Base-by-base conservation (phyloP, 2,888 invertebrate species). In the Xestia xanthographa region DNA sequence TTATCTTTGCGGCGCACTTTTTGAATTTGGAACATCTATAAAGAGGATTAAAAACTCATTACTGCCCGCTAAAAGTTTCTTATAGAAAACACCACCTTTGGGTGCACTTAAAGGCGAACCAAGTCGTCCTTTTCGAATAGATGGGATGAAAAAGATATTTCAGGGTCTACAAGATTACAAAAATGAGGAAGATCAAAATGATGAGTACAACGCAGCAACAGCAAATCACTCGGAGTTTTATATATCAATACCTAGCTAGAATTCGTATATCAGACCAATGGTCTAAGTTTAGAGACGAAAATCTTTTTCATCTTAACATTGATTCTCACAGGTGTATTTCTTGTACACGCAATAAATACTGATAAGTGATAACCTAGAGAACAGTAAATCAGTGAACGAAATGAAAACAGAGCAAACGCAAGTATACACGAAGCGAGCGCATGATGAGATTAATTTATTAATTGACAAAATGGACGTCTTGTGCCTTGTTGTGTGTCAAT, bases 381-480 rank as follows among this genome's bases (percentile, higher is more conserved):
- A 73, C 74, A 75, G 67, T 48, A 58, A 77, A 80, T 83, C 83
- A 56, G 56, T 66, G 26, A 80, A 66, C 60, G 26, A 26, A 50
- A 70, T 65, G 56, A 66, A 67, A 38, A 79, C 70, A 65, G 70
- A 63, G 58, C 67, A 62, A 34, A 63, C 67, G 65, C 68, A n/a
- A 82, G 74, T 75, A 77, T 66, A 67, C 86, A 86, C 80, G 86
- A 38, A 60, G 74, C 71, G 12, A 43, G 29, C 71, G 66, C 86
- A 82, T 85, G 80, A 85, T 58, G 74, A 69, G 83, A 87, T 85
- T 85, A 87, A 80, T 82, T 66, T 74, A 80, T 85, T 85, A 87
- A 87, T 85, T 83, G 63, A 83, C 78, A 85, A 83, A 86, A 79
- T 83, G 74, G 72, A 79, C 72, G 77, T 68, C 85, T 79, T 79